A percentile compares a stretch with the other conserved stretches of the same genome.
Evolutionary conservation across 2,797 vertebrate species (phyloP).

Genomic region (Sebastes dallii): DNA sequence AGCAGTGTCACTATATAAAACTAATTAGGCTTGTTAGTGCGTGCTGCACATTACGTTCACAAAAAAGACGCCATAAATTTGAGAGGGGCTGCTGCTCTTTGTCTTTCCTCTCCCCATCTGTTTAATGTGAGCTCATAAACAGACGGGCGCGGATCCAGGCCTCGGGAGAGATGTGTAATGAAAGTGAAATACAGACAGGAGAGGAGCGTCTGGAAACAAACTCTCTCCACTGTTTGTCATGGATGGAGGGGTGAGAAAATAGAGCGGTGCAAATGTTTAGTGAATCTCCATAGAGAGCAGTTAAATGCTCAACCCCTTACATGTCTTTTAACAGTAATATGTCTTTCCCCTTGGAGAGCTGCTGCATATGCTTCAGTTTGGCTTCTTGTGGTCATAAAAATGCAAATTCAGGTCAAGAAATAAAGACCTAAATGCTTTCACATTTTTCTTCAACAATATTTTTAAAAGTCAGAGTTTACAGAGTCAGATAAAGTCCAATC

Average conservation of each 20-base stretch:
- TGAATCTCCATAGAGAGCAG: slow-evolving; percentile 35
- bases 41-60: slow-evolving; percentile 17
- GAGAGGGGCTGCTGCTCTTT: slow-evolving; percentile 34
- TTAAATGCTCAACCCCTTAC: slow-evolving; percentile 26
- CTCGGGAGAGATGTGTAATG: slow-evolving; percentile 52
- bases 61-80: slow-evolving; percentile 25
- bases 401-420: not conserved
- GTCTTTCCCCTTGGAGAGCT: not conserved
- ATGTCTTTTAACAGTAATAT: not conserved
- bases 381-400: not conserved
- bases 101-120: slow-evolving; percentile 50
- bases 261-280: slow-evolving; percentile 43
- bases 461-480: not conserved
- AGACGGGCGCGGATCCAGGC: slow-evolving; percentile 40
- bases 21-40: slow-evolving; percentile 45
- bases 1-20: slow-evolving; percentile 29
- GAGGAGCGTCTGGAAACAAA: slow-evolving; percentile 26
- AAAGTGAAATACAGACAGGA: slow-evolving; percentile 56
- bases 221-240: slow-evolving; percentile 54
- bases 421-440: not conserved
- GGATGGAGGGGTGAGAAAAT: slow-evolving; percentile 43
- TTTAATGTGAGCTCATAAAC: slow-evolving; percentile 60
- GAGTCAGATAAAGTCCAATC: not conserved
- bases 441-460: not conserved
- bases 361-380: not conserved